These are phyloP conservation scores for Contarinia nasturtii DNA, from an alignment of 1,140 invertebrate genomes.

Conservation along the genomic window DNA sequence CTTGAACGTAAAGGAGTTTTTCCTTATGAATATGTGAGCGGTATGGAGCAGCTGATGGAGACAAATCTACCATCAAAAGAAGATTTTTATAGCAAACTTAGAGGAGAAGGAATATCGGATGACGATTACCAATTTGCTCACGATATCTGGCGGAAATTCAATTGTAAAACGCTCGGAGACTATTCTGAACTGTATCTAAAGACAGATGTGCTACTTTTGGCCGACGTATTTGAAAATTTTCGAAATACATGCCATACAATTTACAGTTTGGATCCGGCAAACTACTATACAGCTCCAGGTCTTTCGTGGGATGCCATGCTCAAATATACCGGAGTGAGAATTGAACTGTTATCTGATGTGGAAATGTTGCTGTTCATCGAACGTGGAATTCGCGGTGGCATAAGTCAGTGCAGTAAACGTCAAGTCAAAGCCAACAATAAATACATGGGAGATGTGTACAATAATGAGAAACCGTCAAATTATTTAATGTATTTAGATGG, in stretches of 20 bases:
- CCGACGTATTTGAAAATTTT: constrained; percentile 30
- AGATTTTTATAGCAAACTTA: constrained; percentile 19
- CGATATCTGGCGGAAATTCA: constrained; percentile 25
- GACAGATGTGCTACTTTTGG: constrained; percentile 20
- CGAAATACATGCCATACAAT: constrained; percentile 12
- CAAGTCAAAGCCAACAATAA: constrained; percentile 26
- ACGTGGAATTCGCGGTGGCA: constrained; percentile 19
- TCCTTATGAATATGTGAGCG: constrained; percentile 17
- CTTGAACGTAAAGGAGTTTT: constrained; percentile 14
- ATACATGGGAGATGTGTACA: constrained; percentile 19
- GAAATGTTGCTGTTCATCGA: constrained; percentile 25
- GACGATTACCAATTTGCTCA: constrained; percentile 24
- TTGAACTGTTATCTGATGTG: constrained; percentile 27
- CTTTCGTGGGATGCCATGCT: constrained; percentile 23
- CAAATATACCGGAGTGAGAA: constrained; percentile 18
- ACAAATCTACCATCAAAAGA: constrained; percentile 11
- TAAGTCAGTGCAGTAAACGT: constrained; percentile 20
- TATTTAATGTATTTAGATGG: constrained; percentile 23
- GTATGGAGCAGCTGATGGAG: constrained; percentile 14
- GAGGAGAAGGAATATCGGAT: constrained; percentile 9
- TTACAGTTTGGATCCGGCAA: constrained; percentile 15
- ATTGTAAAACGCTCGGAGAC: constrained; percentile 19
- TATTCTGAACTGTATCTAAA: constrained; percentile 25
- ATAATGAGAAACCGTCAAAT: constrained; percentile 12
- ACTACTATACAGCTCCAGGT: constrained; percentile 18